Base-by-base conservation (phyloP, 2,113 vertebrate genomes). In the Cacatua alba region DNA sequence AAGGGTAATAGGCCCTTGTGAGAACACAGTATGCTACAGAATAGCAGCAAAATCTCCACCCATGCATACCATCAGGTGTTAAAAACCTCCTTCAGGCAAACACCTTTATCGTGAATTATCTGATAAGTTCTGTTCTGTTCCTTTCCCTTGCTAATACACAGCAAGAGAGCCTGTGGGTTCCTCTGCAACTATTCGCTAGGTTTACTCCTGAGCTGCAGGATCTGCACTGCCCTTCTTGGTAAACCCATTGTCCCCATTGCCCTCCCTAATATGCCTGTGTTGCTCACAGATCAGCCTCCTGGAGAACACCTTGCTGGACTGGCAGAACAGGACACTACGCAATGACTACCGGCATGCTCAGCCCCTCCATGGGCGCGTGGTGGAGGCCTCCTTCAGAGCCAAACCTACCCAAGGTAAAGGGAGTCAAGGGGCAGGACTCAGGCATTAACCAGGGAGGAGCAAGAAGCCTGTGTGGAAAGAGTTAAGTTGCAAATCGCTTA, bases 321-420 rank as follows among this genome's bases (percentile, higher is more conserved):
- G 97, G 41, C 59, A 98, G 5, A 99, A 99, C 93, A 95, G 97
- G 59, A 99, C 98, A 0, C 85, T 99, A 65, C 98, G 97, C 90
- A 99, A 99, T 0, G 98, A 98, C 75, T 99, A 99, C 96, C 98
- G 99, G 41, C 98, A 91, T 0, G 97, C 95, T 9, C 99, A 99
- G 97, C 98, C 98, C 26, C 98, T 99, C 80, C 97, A 98, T 17
- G 64, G 96, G 55, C 96, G 99, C 2, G 94, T 98, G 44, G 98
- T 99, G 39, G 97, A 99, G 87, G 97, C 99, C 2, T 99, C 98
- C 33, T 99, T 99, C 97, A 53, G 72, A 6, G 93, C 96, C 20
- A 95, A 78, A 2, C 65, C 94, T 0, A 74, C 72, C 19, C 97
- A 92, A 96, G 93, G 99, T 98, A 94, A 88, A 62, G 78, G 29